Percentiles rank a stretch among this genome's conserved stretches.
These are phyloP conservation scores for Osmerus mordax DNA, from an alignment of 2,113 vertebrate genomes.

Conservation along the genomic window DNA sequence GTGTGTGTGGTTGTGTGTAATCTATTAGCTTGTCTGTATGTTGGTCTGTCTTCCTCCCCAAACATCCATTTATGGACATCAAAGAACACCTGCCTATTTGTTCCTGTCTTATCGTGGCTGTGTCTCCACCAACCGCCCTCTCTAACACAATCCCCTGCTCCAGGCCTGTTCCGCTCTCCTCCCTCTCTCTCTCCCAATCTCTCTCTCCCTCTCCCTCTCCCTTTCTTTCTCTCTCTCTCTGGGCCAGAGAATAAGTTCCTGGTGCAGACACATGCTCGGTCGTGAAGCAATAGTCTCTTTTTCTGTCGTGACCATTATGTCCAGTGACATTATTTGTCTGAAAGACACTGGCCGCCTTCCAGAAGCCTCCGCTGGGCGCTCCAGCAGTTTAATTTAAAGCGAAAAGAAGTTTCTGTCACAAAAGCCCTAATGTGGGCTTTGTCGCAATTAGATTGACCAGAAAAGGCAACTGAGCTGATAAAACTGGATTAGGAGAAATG, in stretches of 20 bases:
- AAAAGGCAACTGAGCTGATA: slow-evolving; percentile 79
- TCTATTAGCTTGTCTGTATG: neutral
- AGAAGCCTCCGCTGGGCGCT: slow-evolving; percentile 66
- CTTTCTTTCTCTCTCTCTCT: slow-evolving; percentile 7
- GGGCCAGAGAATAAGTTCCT: slow-evolving; percentile 31
- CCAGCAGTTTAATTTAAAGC: slow-evolving; percentile 76
- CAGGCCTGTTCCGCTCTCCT: slow-evolving; percentile 3
- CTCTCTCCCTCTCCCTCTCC: neutral
- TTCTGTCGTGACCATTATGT: slow-evolving; percentile 61
- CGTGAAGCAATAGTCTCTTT: neutral
- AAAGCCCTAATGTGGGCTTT: slow-evolving; percentile 71
- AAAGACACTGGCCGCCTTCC: slow-evolving; percentile 79
- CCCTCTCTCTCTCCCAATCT: neutral
- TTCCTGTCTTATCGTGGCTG: slow-evolving; percentile 15
- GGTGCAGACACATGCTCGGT: slow-evolving; percentile 3
- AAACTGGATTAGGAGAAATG: slow-evolving; percentile 79
- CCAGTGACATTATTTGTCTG: slow-evolving; percentile 74
- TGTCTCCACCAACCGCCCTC: slow-evolving; percentile 21
- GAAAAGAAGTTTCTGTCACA: slow-evolving; percentile 67
- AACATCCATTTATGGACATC: slow-evolving; percentile 29
- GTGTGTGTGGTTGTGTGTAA: neutral
- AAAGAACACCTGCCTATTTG: slow-evolving; percentile 16
- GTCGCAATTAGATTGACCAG: slow-evolving; percentile 73
- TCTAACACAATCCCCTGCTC: neutral
- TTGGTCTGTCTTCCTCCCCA: neutral